Evolutionary conservation across 2,888 invertebrate species (phyloP), one percentile per base, ranked within the genome.

Genomic region (Plagiodera versicolora): DNA sequence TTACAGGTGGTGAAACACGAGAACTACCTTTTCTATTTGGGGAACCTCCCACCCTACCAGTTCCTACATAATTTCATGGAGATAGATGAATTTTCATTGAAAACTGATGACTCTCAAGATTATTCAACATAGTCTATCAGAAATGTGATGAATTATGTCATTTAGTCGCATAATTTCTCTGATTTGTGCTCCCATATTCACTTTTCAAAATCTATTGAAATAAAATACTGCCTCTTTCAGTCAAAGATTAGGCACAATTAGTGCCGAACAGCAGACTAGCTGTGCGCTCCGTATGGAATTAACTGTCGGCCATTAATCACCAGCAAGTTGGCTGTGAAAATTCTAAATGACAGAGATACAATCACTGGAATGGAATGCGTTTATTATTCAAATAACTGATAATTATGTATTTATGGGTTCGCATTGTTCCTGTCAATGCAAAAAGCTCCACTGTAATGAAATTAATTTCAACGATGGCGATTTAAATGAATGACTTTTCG

Each of bases 351-450:
- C 58, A 59, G 52, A 60, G 69, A 69, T 67, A 63, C 39, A 63
- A 67, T 69, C 69, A 56, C 62, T 57, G 49, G 52, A 57, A 60
- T 54, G 65, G 65, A 66, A 69, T 63, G 68, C 64, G 61, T 67
- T 69, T 63, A 65, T 65, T 70, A 71, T 71, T 70, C 69, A 71
- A 71, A 71, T 71, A 67, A 63, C 64, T 64, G 71, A 69, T 68
- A 70, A 69, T 68, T 70, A 66, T 62, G 62, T 65, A 70, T 69
- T 70, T 71, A 70, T 67, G 65, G 61, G 63, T 63, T 67, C 63
- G 66, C 68, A 68, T 67, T 70, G 65, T 63, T 66, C 55, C 48
- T 58, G 58, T 60, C 64, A 60, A 67, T 65, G 65, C 67, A 67
- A 69, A 70, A 71, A 70, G 64, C 64, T 28, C 44, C 64, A 58